Conservation (phyloP, 2,888 invertebrate genomes). For the Bellardia bayeri region DNA sequence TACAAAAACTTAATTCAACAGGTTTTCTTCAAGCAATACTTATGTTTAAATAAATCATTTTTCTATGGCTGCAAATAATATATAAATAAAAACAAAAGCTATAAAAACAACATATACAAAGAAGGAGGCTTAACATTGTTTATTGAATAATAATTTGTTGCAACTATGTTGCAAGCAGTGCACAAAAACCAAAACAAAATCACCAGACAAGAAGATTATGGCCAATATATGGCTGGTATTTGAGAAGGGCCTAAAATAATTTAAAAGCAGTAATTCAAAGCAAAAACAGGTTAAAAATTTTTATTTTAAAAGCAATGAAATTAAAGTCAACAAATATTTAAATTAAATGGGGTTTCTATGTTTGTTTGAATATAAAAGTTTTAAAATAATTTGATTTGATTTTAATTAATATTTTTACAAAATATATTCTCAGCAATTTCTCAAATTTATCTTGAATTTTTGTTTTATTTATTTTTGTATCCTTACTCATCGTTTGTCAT, state of each 20-base stretch:
- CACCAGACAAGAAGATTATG: not conserved
- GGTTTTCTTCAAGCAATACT: slow-evolving; percentile 50
- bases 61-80: slow-evolving; percentile 44
- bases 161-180: slow-evolving; percentile 67
- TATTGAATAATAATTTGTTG: slow-evolving; percentile 64
- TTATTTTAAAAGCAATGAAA: not conserved
- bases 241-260: not conserved
- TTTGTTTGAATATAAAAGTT: too few species aligned
- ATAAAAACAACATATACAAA: not conserved
- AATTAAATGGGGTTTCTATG: not conserved
- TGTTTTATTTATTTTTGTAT: not conserved
- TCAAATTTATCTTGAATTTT: slow-evolving; percentile 49
- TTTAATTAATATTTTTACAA: not conserved
- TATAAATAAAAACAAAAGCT: slow-evolving; percentile 24
- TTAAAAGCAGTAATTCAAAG: not conserved
- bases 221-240: not conserved
- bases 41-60: slow-evolving; percentile 63
- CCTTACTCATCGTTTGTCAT: slow-evolving; percentile 69
- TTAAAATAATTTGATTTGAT: too few species aligned
- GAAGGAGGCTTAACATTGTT: slow-evolving; percentile 44
- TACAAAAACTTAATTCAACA: slow-evolving; percentile 49
- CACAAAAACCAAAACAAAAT: not conserved
- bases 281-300: slow-evolving; percentile 9
- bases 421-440: slow-evolving; percentile 35
- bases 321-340: not conserved